Percentiles rank a stretch among this genome's conserved stretches.
Conservation (phyloP, 2,113 vertebrate genomes). For the Scophthalmus maximus region DNA sequence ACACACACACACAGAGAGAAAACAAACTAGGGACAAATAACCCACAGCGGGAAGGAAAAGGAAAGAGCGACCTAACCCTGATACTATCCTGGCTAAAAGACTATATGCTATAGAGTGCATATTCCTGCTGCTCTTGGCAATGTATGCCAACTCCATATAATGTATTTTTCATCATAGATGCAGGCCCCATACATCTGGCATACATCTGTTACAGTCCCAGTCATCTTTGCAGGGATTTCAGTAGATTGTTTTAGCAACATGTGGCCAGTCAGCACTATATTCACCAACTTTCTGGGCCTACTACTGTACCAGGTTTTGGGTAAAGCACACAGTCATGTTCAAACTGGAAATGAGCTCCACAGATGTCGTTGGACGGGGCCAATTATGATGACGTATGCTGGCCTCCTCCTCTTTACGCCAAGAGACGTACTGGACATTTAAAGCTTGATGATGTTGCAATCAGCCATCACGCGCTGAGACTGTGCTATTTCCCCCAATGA, state of each 20-base stretch:
- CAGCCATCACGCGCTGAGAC: too few relatives aligned
- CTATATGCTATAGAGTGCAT: not conserved
- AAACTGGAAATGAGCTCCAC: slow-evolving; percentile 3
- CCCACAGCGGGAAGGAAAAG: not conserved
- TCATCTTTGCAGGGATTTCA: not conserved
- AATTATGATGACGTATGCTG: not conserved
- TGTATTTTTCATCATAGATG: not conserved
- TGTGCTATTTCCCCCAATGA: too few relatives aligned
- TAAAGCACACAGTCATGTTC: not conserved
- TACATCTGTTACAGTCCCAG: not conserved
- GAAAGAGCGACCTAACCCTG: not conserved
- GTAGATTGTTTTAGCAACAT: not conserved
- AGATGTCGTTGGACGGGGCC: not conserved
- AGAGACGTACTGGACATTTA: not conserved
- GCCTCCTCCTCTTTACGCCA: not conserved
- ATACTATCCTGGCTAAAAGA: not conserved
- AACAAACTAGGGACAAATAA: not conserved
- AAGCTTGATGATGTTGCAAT: slow-evolving; percentile 6
- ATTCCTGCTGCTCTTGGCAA: not conserved
- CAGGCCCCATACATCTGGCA: not conserved
- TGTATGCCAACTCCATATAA: not conserved
- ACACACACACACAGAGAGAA: not conserved
- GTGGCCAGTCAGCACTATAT: not conserved
- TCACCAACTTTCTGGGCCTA: not conserved
- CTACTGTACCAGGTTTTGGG: not conserved